Evolutionary conservation across 2,113 vertebrate species (phyloP).

Genomic region (Charadrius vociferus): DNA sequence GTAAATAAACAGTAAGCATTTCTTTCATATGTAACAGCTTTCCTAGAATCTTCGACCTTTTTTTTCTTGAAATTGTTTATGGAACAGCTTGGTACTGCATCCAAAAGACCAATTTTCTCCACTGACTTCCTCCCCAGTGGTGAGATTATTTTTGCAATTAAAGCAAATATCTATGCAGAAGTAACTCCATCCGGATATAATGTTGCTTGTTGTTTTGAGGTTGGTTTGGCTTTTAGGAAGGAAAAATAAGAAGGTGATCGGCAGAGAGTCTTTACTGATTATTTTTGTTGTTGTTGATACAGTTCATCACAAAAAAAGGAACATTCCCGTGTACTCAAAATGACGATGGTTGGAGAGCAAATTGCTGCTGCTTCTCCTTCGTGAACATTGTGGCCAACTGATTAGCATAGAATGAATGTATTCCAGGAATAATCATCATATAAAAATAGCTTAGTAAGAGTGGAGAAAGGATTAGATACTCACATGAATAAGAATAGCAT

Average conservation of each 20-base stretch:
- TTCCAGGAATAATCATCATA: constrained; percentile 72
- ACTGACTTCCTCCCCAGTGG: constrained; percentile 56
- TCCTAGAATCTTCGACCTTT: constrained; percentile 55
- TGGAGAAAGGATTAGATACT: constrained; percentile 74
- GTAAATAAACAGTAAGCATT: constrained; percentile 90
- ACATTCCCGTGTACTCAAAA: constrained; percentile 45
- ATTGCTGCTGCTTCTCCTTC: constrained; percentile 65
- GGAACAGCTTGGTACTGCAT: constrained; percentile 70
- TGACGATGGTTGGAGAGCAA: constrained; percentile 37
- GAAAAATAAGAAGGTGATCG: constrained; percentile 49
- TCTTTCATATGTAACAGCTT: constrained; percentile 68
- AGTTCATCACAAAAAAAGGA: constrained; percentile 49
- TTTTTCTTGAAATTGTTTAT: constrained; percentile 67
- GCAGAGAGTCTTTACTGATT: constrained; percentile 44
- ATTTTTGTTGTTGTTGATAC: constrained; percentile 33
- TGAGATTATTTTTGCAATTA: constrained; percentile 79
- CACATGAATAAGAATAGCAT: constrained; percentile 73
- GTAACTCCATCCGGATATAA: constrained; percentile 69
- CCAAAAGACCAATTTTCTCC: constrained; percentile 74
- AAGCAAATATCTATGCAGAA: constrained; percentile 73
- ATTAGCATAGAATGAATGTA: constrained; percentile 73
- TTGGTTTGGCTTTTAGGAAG: constrained; percentile 36
- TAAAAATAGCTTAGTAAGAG: constrained; percentile 76
- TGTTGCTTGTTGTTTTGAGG: constrained; percentile 27
- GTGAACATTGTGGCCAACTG: constrained; percentile 61